Percentiles rank a stretch among this genome's conserved stretches.
Evolutionary conservation across 2,113 vertebrate species (phyloP).

Genomic region (Psittacula cyanocephala): DNA sequence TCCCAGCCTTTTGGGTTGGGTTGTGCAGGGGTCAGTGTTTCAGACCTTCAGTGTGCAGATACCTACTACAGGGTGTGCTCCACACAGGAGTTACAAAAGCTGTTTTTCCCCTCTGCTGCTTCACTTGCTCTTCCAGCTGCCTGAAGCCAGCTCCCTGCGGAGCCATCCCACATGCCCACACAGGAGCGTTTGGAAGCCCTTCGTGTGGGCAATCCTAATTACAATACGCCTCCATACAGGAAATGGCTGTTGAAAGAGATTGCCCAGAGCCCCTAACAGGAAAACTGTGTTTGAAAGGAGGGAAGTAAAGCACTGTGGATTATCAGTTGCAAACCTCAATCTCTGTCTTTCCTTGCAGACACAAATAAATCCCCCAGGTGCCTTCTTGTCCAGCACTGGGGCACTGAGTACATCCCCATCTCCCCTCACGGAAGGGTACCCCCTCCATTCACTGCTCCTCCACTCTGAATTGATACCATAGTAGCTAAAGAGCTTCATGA

Average conservation of each 20-base stretch:
- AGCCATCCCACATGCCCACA: neutral
- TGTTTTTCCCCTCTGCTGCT: neutral
- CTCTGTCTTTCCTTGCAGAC: neutral
- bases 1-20: neutral
- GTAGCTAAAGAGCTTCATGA: neutral
- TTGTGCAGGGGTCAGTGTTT: accelerated
- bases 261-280: neutral
- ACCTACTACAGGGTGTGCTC: neutral
- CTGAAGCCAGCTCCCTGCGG: neutral
- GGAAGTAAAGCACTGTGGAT: neutral
- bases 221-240: neutral
- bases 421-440: neutral
- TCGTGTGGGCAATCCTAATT: neutral
- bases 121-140: neutral
- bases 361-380: neutral
- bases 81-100: neutral
- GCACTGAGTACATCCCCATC: neutral
- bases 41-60: neutral
- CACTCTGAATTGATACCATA: neutral
- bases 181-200: neutral
- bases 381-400: neutral
- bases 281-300: neutral
- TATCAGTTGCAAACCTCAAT: neutral
- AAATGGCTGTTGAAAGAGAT: slow-evolving; percentile 6
- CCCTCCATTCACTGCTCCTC: neutral